Evolutionary conservation across 2,888 invertebrate species (phyloP).

Genomic region (Drosophila emarginata): DNA sequence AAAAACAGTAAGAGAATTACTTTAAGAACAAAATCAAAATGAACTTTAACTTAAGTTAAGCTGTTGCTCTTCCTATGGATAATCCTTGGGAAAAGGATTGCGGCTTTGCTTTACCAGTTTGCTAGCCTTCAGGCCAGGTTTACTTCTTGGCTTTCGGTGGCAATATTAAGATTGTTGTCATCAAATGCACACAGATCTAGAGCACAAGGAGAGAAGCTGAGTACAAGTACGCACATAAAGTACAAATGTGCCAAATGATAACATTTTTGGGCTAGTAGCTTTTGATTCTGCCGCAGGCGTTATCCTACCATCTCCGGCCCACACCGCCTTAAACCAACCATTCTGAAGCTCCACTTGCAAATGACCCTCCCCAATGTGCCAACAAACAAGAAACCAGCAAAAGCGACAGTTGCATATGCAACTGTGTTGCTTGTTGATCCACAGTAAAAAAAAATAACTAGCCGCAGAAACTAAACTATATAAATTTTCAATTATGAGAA

Average conservation of each 20-base stretch:
- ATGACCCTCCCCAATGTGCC: background rate
- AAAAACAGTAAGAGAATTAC: no score
- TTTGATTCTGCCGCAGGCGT: background rate
- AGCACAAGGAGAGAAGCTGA: background rate
- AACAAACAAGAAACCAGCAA: background rate
- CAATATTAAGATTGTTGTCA: conserved; percentile 27
- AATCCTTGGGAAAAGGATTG: conserved; percentile 2
- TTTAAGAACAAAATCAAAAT: background rate
- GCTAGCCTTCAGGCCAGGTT: background rate
- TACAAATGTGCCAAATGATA: conserved; percentile 71
- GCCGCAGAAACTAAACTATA: background rate
- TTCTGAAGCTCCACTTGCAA: background rate
- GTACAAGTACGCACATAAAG: conserved; percentile 26
- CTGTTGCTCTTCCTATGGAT: background rate
- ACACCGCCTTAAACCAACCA: no score
- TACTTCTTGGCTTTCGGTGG: conserved; percentile 7
- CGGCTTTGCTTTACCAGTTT: background rate
- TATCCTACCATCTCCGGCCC: background rate
- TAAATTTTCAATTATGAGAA: background rate
- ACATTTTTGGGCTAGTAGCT: conserved; percentile 44
- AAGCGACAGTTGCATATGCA: background rate
- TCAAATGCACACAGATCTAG: conserved; percentile 9
- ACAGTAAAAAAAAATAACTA: background rate
- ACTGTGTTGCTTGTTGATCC: background rate
- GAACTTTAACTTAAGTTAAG: background rate